These are phyloP conservation scores for Monochamus alternatus DNA, from an alignment of 2,888 invertebrate genomes.

Conservation along the genomic window DNA sequence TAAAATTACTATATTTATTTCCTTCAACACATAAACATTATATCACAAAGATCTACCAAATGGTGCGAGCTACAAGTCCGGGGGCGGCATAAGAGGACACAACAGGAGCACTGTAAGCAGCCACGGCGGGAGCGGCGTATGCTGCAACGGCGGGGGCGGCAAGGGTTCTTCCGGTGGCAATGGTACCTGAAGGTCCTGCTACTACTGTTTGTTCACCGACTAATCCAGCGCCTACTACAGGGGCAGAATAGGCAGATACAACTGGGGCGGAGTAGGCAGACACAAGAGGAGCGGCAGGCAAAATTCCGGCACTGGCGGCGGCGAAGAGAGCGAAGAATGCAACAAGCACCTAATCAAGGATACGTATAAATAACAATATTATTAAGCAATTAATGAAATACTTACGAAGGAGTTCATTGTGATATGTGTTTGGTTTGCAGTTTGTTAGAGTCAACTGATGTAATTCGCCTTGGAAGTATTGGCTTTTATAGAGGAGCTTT, in stretches of 20 bases:
- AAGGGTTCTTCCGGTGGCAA: constrained; percentile 54
- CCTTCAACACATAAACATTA: neutral
- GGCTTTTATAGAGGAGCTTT: too few relatives aligned
- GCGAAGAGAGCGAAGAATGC: constrained; percentile 60
- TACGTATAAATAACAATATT: neutral
- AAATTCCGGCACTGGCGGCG: constrained; percentile 49
- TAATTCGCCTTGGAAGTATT: too few relatives aligned
- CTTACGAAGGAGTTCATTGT: constrained; percentile 62
- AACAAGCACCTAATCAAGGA: constrained; percentile 51
- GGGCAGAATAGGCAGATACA: constrained; percentile 44
- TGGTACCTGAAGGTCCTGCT: constrained; percentile 61
- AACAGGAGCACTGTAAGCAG: constrained; percentile 32
- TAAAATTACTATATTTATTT: too few relatives aligned
- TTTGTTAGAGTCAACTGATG: neutral
- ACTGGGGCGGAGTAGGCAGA: constrained; percentile 48
- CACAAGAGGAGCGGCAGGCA: constrained; percentile 43
- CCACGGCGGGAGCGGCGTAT: constrained; percentile 43
- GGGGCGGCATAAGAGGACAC: constrained; percentile 38
- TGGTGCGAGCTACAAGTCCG: constrained; percentile 22
- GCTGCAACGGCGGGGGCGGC: constrained; percentile 46
- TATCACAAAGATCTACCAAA: constrained; percentile 4
- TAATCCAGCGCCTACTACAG: constrained; percentile 40
- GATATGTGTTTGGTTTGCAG: constrained; percentile 11
- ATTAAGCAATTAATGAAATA: neutral
- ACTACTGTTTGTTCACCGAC: constrained; percentile 45